Evolutionary conservation across 2,113 vertebrate species (phyloP).

Genomic region (Lampris incognitus): DNA sequence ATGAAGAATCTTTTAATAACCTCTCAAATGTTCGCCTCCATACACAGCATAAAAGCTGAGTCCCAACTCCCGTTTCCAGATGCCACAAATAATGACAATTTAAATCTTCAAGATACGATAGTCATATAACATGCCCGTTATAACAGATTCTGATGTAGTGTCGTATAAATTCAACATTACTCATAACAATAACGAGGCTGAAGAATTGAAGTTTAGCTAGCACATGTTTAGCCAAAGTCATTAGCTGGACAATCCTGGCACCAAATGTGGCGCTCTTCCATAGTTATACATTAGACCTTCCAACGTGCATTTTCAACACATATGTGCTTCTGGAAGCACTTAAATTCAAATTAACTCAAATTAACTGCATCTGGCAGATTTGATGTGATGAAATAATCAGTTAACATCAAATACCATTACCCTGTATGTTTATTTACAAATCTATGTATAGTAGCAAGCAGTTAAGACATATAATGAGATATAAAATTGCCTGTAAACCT

Average conservation of each 20-base stretch:
- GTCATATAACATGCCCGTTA: too few relatives aligned
- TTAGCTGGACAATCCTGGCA: constrained; percentile 11
- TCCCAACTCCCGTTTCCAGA: too few relatives aligned
- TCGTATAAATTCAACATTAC: too few relatives aligned
- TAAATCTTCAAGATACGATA: too few relatives aligned
- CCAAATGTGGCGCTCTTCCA: constrained; percentile 3
- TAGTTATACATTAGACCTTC: background rate
- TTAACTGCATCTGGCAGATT: constrained; percentile 36
- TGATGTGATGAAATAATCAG: constrained; percentile 50
- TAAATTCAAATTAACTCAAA: constrained; percentile 21
- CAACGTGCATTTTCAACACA: constrained; percentile 20
- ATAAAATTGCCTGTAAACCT: constrained; percentile 10
- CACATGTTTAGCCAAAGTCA: constrained; percentile 2
- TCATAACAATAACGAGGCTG: background rate
- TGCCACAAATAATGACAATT: too few relatives aligned
- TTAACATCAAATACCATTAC: constrained; percentile 53
- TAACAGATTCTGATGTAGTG: too few relatives aligned
- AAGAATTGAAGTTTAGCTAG: background rate
- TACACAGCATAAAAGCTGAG: too few relatives aligned
- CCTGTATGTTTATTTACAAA: constrained; percentile 29
- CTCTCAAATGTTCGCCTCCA: too few relatives aligned
- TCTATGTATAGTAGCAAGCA: background rate
- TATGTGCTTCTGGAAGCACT: constrained; percentile 44
- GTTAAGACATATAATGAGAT: background rate
- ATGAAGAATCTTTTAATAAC: too few relatives aligned